Evolutionary conservation across 2,888 invertebrate genomes (phyloP), one percentile per base, ranked within the genome.

Genomic region (Dione juno): DNA sequence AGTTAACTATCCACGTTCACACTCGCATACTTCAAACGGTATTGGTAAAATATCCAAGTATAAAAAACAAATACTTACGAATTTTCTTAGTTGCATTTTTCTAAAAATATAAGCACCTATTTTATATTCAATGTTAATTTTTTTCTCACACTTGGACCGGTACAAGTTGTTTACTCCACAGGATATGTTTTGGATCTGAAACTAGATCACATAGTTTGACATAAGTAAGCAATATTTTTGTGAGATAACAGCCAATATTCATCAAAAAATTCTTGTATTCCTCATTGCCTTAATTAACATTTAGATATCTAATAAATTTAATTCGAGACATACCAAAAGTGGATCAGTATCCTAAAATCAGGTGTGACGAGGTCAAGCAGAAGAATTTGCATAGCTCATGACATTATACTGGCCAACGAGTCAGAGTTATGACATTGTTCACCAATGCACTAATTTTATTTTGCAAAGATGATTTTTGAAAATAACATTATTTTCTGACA

Each of bases 211-310:
- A 80, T 75, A 79, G 84, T 80, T 76, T 84, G 81, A 82, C 83
- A 85, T 83, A 84, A 80, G 83, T 82, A 77, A 84, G 80, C 80
- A 77, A 75, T 79, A 79, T 80, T 81, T 82, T 81, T 76, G 75
- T 81, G 77, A 77, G 83, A 84, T 83, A 85, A 83, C 79, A 83
- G 78, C 83, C 80, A 82, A 85, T 82, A 84, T 82, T 82, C 79
- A 80, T 86, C 84, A 85, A 84, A 84, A 75, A 80, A 50, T 50
- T 82, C 81, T 82, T 81, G 80, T 79, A 85, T 84, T 86, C 84
- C 85, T 84, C 83, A 86, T 85, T 89, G 87, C 88, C 86, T 86
- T 85, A 77, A 90, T 91, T 92, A 87, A 85, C 89, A 90, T 92
- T 90, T 90, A 88, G 81, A 88, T 84, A 78, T 80, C 81, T 83